Conservation (phyloP, 1,140 invertebrate genomes). For the Armadillidium nasatum region DNA sequence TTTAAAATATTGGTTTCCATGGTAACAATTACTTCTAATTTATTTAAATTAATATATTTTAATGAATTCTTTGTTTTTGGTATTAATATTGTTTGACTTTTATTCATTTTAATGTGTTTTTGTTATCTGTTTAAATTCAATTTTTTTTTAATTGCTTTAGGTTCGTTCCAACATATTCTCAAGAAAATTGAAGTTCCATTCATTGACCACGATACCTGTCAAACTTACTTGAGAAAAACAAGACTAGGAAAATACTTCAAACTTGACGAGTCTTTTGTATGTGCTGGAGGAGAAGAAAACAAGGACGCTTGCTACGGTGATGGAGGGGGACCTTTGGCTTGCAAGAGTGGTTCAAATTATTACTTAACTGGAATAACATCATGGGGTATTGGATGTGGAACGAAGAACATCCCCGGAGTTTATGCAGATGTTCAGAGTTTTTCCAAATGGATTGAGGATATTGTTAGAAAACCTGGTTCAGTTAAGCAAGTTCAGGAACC, state of each 20-base stretch:
- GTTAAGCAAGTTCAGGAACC: too few relatives aligned
- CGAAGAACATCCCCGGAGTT: slow-evolving; percentile 62
- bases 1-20: too few relatives aligned
- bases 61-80: too few relatives aligned
- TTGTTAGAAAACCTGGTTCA: background rate
- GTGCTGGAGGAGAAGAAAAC: slow-evolving; percentile 55
- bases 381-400: slow-evolving; percentile 66
- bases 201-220: slow-evolving; percentile 53
- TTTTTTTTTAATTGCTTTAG: slow-evolving; percentile 45
- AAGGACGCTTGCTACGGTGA: slow-evolving; percentile 53
- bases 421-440: slow-evolving; percentile 58
- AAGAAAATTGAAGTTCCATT: slow-evolving; percentile 52
- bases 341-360: slow-evolving; percentile 47
- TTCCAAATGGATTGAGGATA: slow-evolving; percentile 27
- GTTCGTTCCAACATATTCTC: slow-evolving; percentile 64
- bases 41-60: too few relatives aligned
- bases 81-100: too few relatives aligned
- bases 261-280: slow-evolving; percentile 54
- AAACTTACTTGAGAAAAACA: slow-evolving; percentile 51
- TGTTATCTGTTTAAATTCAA: background rate
- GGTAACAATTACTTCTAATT: slow-evolving; percentile 39
- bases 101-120: too few relatives aligned
- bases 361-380: slow-evolving; percentile 63
- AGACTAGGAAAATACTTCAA: slow-evolving; percentile 52
- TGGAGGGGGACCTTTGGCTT: slow-evolving; percentile 49